phyloP scores from a whole-genome alignment of 1,140 invertebrate species.

The Drosophila neocordata region DNA sequence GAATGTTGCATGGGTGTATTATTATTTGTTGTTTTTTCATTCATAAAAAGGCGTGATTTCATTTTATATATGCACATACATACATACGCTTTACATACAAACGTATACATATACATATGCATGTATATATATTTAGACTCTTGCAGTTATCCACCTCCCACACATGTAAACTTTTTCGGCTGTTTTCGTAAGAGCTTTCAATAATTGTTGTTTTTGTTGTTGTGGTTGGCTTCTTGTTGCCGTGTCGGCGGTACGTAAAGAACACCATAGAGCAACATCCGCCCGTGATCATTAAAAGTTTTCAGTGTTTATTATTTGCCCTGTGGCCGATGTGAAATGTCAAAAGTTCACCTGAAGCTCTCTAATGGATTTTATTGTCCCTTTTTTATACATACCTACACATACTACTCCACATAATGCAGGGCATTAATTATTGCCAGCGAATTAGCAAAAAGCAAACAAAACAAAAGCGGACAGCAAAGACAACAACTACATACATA shows the following conservation, averaged over 20 bases:
- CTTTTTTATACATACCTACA: neutral
- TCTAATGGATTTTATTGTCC: slow-evolving; percentile 41
- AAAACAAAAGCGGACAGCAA: slow-evolving; percentile 10
- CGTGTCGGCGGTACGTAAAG: slow-evolving; percentile 22
- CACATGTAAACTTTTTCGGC: slow-evolving; percentile 21
- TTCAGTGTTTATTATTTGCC: slow-evolving; percentile 39
- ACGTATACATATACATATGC: neutral
- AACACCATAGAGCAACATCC: neutral
- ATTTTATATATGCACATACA: slow-evolving; percentile 9
- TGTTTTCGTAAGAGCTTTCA: slow-evolving; percentile 49
- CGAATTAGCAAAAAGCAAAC: slow-evolving; percentile 51
- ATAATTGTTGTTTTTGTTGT: slow-evolving; percentile 15
- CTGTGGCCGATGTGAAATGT: slow-evolving; percentile 38
- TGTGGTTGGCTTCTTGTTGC: slow-evolving; percentile 16
- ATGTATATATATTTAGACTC: neutral
- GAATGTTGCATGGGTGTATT: slow-evolving; percentile 52
- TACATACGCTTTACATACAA: too few relatives aligned
- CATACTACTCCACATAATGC: neutral
- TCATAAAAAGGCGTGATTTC: slow-evolving; percentile 55
- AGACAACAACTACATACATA: neutral
- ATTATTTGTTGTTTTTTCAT: slow-evolving; percentile 42
- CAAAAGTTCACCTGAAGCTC: slow-evolving; percentile 49
- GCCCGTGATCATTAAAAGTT: slow-evolving; percentile 28
- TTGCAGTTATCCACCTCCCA: slow-evolving; percentile 37
- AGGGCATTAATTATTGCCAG: slow-evolving; percentile 46